phyloP scores from a whole-genome alignment of 2,113 vertebrate species.

The Oryzias woworae region DNA sequence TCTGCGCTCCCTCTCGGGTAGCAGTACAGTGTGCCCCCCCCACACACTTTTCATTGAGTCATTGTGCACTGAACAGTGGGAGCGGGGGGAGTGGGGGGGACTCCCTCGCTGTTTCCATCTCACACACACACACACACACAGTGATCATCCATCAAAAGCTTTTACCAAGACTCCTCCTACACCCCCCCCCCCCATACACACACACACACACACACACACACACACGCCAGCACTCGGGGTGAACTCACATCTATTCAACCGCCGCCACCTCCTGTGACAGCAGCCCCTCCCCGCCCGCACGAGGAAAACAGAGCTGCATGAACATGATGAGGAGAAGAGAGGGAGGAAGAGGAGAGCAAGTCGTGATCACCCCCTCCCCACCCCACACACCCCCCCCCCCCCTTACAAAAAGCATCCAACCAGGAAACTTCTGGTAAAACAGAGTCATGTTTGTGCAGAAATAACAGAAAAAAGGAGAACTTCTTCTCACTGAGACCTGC shows the following conservation, averaged over 20 bases:
- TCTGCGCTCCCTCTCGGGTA: slow-evolving; percentile 38
- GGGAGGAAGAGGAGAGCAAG: slow-evolving; percentile 12
- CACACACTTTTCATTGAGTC: slow-evolving; percentile 75
- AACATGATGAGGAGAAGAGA: slow-evolving; percentile 30
- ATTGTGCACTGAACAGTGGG: slow-evolving; percentile 71
- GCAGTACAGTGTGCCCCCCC: slow-evolving; percentile 68
- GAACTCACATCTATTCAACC: slow-evolving; percentile 68
- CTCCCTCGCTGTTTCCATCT: slow-evolving; percentile 61
- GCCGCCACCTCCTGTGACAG: slow-evolving; percentile 58
- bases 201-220: slow-evolving; percentile 64
- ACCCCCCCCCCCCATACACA: slow-evolving; percentile 3
- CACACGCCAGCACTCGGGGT: slow-evolving; percentile 55
- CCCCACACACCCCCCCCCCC: too few species aligned
- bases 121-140: slow-evolving; percentile 61
- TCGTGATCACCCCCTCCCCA: slow-evolving; percentile 23
- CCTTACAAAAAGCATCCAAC: slow-evolving; percentile 21
- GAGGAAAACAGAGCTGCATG: slow-evolving; percentile 32
- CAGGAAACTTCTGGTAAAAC: slow-evolving; percentile 21
- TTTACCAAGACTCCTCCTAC: slow-evolving; percentile 77
- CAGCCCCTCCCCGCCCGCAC: slow-evolving; percentile 17
- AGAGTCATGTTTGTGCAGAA: slow-evolving; percentile 3
- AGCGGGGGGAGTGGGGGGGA: slow-evolving; percentile 47
- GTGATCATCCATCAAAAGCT: slow-evolving; percentile 84
- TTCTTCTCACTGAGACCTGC: not conserved
- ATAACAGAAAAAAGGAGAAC: slow-evolving; percentile 2